These are phyloP conservation scores for Phaonia tiefii DNA, from an alignment of 2,888 invertebrate species.

Conservation along the genomic window DNA sequence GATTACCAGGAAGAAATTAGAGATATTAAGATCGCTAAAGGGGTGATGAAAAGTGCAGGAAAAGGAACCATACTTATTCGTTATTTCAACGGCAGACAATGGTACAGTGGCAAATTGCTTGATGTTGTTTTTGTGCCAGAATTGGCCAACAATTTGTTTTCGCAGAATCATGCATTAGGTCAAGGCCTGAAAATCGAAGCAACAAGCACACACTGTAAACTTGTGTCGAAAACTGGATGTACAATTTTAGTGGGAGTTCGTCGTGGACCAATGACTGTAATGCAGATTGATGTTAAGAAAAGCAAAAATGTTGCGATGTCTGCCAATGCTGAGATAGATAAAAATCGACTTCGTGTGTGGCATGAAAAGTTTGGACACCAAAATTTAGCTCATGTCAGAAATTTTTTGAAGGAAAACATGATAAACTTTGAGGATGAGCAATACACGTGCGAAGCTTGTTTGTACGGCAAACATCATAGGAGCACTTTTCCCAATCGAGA, in stretches of 20 bases:
- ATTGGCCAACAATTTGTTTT: not conserved
- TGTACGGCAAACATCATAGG: too few relatives aligned
- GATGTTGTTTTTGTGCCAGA: too few relatives aligned
- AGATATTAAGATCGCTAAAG: not conserved
- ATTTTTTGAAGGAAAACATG: not conserved
- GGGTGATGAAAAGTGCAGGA: not conserved
- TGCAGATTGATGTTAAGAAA: not conserved
- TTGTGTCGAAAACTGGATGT: not conserved
- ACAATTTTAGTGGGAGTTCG: conserved; percentile 3
- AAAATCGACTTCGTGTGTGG: not conserved
- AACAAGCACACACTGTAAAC: not conserved
- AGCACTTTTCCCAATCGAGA: too few relatives aligned
- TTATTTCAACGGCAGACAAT: not conserved
- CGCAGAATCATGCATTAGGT: not conserved
- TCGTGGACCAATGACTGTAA: not conserved
- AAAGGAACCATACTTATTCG: too few relatives aligned
- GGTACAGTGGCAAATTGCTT: too few relatives aligned
- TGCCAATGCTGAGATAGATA: not conserved
- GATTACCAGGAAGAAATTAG: not conserved
- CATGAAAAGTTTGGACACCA: conserved; percentile 3
- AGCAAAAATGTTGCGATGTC: not conserved
- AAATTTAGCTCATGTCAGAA: conserved; percentile 3
- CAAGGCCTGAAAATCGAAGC: conserved; percentile 1
- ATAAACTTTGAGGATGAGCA: not conserved
- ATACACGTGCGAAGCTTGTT: too few relatives aligned